Base-by-base conservation (phyloP, 2,797 vertebrate species). In the Ctenopoma multispine region DNA sequence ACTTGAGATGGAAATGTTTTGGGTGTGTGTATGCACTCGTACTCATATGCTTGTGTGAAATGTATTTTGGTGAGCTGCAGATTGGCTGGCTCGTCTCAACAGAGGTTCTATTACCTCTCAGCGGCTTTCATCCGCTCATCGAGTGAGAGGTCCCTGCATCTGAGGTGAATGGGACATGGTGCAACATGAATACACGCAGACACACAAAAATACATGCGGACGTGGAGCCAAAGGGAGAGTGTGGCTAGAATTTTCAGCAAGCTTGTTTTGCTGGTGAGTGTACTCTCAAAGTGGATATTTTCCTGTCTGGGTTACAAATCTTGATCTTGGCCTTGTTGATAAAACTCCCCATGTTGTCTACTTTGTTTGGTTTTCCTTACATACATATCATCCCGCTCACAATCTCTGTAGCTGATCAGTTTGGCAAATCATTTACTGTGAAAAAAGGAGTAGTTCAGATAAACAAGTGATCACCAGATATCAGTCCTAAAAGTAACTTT, bases 81-180 rank as follows among this genome's bases (percentile, higher is more conserved):
- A 96, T 96, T 94, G 94, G 75, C 90, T 85, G 92, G 76, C 91
- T 87, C 90, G 82, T 94, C 96, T 95, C 92, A 95, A 92, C 95
- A 90, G 87, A 87, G 90, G 87, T 92, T 92, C 85, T 88, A 93
- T 94, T 94, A 93, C 92, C 86, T 92, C 87, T 93, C 67, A 64
- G 69, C 73, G 77, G 87, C 85, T 85, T 90, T 89, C 83, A 89
- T 87, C 82, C 88, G 89, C 89, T 87, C 85, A 66, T 71, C 61
- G 77, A 78, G 70, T 77, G 80, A 84, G 78, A 89, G 80, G 68
- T 69, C 75, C 51, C 79, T 23, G 40, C 76, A 54, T 83, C 71
- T 63, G 56, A 71, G 73, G 51, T 75, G 66, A 84, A 77, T 72
- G 72, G 73, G 58, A 63, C 57, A 31, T 11, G 0, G 18, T 44